Conservation (phyloP, 2,888 invertebrate species). For the Perizoma flavofasciatum region DNA sequence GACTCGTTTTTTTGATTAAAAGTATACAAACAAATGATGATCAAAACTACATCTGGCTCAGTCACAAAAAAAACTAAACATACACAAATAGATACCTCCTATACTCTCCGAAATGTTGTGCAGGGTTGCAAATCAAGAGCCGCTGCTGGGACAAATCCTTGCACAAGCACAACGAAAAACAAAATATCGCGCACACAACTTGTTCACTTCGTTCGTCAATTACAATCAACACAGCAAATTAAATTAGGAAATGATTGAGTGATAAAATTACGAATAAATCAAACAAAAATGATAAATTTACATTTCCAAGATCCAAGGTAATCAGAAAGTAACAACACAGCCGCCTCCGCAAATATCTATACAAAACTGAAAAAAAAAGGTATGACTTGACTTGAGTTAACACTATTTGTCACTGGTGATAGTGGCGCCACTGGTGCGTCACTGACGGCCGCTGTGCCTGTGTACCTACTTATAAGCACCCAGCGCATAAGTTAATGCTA, state of each 20-base stretch:
- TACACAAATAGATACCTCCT: constrained; percentile 54
- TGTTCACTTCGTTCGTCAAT: constrained; percentile 55
- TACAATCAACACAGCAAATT: constrained; percentile 54
- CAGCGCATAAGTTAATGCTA: too few species aligned
- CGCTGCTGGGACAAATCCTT: constrained; percentile 70
- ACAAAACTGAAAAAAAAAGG: constrained; percentile 65
- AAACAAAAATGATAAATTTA: constrained; percentile 59
- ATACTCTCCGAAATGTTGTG: constrained; percentile 46
- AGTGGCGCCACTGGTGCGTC: constrained; percentile 49
- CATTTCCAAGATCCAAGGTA: constrained; percentile 65
- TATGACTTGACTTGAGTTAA: too few species aligned
- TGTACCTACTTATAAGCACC: too few species aligned
- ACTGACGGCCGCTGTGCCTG: not conserved
- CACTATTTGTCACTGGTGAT: not conserved
- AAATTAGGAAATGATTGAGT: constrained; percentile 63
- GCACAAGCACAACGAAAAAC: constrained; percentile 71
- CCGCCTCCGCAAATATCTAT: constrained; percentile 68
- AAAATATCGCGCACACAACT: constrained; percentile 66
- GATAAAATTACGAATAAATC: constrained; percentile 67
- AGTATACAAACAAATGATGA: too few species aligned
- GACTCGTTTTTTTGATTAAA: constrained; percentile 13
- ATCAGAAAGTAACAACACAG: constrained; percentile 57
- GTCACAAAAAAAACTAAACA: constrained; percentile 24
- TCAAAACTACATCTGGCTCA: constrained; percentile 25
- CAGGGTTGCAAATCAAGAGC: constrained; percentile 49